These are phyloP conservation scores for Drosophila tani DNA, from an alignment of 1,140 invertebrate genomes.

Conservation along the genomic window DNA sequence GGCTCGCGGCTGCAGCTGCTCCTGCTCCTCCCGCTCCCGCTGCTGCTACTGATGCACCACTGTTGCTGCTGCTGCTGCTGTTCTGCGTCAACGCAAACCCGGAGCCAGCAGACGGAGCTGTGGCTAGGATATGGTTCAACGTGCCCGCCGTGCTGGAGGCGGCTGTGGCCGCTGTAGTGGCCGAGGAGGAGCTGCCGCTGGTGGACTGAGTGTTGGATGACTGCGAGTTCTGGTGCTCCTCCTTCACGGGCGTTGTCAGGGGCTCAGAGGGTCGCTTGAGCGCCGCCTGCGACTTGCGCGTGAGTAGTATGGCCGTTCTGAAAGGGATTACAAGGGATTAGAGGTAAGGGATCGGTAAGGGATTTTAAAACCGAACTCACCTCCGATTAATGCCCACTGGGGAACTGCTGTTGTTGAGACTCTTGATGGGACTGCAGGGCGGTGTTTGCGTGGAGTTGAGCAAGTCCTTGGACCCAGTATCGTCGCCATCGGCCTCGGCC, in stretches of 20 bases:
- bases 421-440: slow-evolving; percentile 83
- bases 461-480: slow-evolving; percentile 62
- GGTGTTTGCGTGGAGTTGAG: slow-evolving; percentile 76
- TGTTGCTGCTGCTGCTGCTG: slow-evolving; percentile 32
- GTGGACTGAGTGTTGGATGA: slow-evolving; percentile 84
- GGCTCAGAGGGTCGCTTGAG: slow-evolving; percentile 85
- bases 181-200: slow-evolving; percentile 70
- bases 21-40: slow-evolving; percentile 14
- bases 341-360: not conserved
- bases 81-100: slow-evolving; percentile 65
- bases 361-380: slow-evolving; percentile 28
- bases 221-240: slow-evolving; percentile 80
- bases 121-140: slow-evolving; percentile 43
- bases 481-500: slow-evolving; percentile 65
- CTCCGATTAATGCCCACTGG: slow-evolving; percentile 90
- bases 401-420: slow-evolving; percentile 83
- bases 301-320: slow-evolving; percentile 93
- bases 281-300: slow-evolving; percentile 89
- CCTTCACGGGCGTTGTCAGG: slow-evolving; percentile 82
- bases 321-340: not conserved
- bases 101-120: slow-evolving; percentile 43
- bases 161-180: slow-evolving; percentile 82
- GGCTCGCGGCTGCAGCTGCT: slow-evolving; percentile 30
- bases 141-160: slow-evolving; percentile 60
- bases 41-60: not conserved